These are phyloP conservation scores for Leptarthrus brevirostris DNA, from an alignment of 2,888 invertebrate species.

Conservation along the genomic window DNA sequence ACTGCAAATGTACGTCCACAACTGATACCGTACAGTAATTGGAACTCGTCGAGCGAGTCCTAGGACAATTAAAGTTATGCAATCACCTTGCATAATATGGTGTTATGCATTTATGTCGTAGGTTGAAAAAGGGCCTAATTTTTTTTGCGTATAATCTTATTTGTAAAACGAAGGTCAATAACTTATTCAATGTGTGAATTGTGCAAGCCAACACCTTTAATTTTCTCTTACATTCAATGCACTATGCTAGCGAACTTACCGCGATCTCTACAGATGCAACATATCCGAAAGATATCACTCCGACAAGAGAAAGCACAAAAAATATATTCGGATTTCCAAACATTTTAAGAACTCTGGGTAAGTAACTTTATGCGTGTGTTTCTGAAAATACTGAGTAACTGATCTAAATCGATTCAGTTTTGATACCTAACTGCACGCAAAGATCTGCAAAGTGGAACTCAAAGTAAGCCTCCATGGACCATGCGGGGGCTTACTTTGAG, in stretches of 20 bases:
- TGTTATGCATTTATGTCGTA: background rate
- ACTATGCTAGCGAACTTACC: slow-evolving; percentile 1
- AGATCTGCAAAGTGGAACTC: background rate
- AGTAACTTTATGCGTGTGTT: background rate
- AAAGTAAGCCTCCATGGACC: slow-evolving; percentile 27
- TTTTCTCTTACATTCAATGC: background rate
- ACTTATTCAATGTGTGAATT: background rate
- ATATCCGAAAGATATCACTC: background rate
- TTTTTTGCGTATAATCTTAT: background rate
- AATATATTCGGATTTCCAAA: slow-evolving; percentile 5
- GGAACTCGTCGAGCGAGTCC: background rate
- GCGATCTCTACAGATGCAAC: slow-evolving; percentile 30
- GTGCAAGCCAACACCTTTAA: too few species aligned
- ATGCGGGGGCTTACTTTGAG: background rate
- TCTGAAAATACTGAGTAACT: slow-evolving; percentile 12
- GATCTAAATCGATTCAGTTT: slow-evolving; percentile 24
- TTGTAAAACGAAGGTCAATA: too few species aligned
- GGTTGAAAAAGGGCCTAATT: background rate
- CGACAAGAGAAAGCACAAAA: slow-evolving; percentile 17
- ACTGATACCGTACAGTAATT: slow-evolving; percentile 24
- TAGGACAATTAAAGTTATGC: slow-evolving; percentile 23
- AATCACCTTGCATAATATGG: background rate
- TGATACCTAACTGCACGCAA: slow-evolving; percentile 7
- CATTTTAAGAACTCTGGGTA: slow-evolving; percentile 17
- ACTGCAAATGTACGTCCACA: slow-evolving; percentile 9